A percentile compares a stretch with the other conserved stretches of the same genome.
phyloP scores from a whole-genome alignment of 92 coral and sea anemone genomes.

The Diadumene lineata region DNA sequence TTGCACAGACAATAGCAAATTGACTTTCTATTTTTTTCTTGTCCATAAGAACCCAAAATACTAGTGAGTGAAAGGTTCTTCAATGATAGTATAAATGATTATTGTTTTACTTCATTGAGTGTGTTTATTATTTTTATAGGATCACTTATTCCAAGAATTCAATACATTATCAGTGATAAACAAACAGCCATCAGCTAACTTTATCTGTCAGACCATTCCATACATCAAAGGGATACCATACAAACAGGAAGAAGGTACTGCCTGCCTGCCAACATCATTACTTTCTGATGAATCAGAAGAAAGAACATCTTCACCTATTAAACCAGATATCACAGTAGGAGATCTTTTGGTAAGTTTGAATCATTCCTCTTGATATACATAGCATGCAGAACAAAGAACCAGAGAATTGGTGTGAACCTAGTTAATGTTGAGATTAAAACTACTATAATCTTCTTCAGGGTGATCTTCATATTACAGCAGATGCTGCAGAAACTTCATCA shows the following conservation, averaged over 20 bases:
- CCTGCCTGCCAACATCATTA: not conserved
- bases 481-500: conserved; percentile 15
- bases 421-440: not conserved
- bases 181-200: conserved; percentile 73
- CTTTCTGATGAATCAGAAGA: conserved; percentile 13
- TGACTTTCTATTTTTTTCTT: too few relatives aligned
- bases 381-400: too few relatives aligned
- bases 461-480: conserved; percentile 6
- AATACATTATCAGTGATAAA: conserved; percentile 88
- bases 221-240: conserved; percentile 77
- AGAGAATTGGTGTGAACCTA: not conserved
- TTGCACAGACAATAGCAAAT: not conserved
- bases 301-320: not conserved
- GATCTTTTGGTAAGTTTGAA: conserved; percentile 57
- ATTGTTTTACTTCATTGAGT: too few relatives aligned
- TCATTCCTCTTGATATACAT: too few relatives aligned
- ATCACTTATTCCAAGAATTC: conserved; percentile 74
- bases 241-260: conserved; percentile 31
- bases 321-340: conserved; percentile 56
- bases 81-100: too few relatives aligned
- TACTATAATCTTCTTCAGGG: conserved; percentile 29
- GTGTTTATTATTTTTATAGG: conserved; percentile 45
- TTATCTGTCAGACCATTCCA: conserved; percentile 69
- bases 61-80: too few relatives aligned
- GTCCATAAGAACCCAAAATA: too few relatives aligned